Evolutionary conservation across 1,140 invertebrate species (phyloP).

Genomic region (Rhopalosiphum padi): DNA sequence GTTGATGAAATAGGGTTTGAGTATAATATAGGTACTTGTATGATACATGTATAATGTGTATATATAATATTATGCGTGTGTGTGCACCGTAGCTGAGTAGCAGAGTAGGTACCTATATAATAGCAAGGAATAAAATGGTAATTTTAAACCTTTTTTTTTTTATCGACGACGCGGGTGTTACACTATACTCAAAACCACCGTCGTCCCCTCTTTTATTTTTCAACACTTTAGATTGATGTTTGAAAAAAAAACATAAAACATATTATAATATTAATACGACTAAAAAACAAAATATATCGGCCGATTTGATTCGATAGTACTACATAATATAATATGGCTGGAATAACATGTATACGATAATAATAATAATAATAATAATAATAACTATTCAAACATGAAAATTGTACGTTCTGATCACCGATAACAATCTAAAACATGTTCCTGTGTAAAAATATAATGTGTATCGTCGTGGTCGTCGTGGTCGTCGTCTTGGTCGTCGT

Average conservation of each 20-base stretch:
- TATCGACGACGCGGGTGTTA: constrained; percentile 1
- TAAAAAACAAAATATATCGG: constrained; percentile 15
- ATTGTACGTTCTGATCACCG: constrained; percentile 26
- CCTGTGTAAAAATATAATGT: not conserved
- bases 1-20: not conserved
- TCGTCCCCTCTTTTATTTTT: not conserved
- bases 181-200: not conserved
- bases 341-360: constrained; percentile 5
- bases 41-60: not conserved
- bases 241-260: not conserved
- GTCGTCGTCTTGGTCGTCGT: not conserved
- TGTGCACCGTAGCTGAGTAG: not conserved
- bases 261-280: not conserved
- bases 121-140: not conserved
- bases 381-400: constrained; percentile 43
- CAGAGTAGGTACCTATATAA: not conserved
- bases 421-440: constrained; percentile 46
- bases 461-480: constrained; percentile 18
- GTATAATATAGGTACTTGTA: not conserved
- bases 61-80: not conserved
- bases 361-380: constrained; percentile 37
- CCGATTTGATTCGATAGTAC: constrained; percentile 22
- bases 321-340: not conserved
- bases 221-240: not conserved
- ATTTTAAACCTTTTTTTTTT: constrained; percentile 7